Evolutionary conservation across 1,140 invertebrate genomes (phyloP), one percentile per base, ranked within the genome.

Genomic region (Helicorthomorpha holstii): DNA sequence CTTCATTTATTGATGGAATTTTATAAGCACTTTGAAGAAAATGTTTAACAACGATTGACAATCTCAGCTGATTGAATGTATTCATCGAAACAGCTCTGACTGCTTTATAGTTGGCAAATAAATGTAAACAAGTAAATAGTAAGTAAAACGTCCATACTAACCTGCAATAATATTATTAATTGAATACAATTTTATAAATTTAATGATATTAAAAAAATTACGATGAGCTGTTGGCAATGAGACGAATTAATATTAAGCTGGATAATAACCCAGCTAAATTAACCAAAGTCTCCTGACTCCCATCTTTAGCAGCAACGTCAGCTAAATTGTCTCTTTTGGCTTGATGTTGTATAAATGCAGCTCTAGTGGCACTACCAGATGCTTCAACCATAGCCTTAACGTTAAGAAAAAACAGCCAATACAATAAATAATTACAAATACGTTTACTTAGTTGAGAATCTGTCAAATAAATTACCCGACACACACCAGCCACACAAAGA

Each of bases 251-350:
- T 24, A 81, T 67, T 29, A 95, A 73, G 51, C 84, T 85, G 14
- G 80, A 60, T 49, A 88, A 64, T 3, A 91, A 82, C 12, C 84
- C 89, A 27, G 83, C 63, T 43, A 96, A 69, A 70, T 96, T 96
- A 1, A 96, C 89, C 57, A 88, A 76, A 0, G 90, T 96, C 66
- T 97, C 93, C 73, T 98, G 94, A 57, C 87, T 91, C 7, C 85
- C 84, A 69, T 97, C 94, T 73, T 97, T 97, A 1, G 91, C 91
- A 2, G 87, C 81, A 1, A 97, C 85, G 71, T 97, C 76, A 1
- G 85, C 93, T 66, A 93, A 76, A 68, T 97, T 97, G 54, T 86
- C 82, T 55, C 80, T 67, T 45, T 85, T 67, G 0, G 91, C 87
- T 73, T 90, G 87, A 68, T 97, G 93, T 60, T 94, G 84, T 0